A percentile compares a stretch with the other conserved stretches of the same genome.
Evolutionary conservation across 2,797 vertebrate genomes (phyloP).

Genomic region (Hoplostethus mediterraneus): DNA sequence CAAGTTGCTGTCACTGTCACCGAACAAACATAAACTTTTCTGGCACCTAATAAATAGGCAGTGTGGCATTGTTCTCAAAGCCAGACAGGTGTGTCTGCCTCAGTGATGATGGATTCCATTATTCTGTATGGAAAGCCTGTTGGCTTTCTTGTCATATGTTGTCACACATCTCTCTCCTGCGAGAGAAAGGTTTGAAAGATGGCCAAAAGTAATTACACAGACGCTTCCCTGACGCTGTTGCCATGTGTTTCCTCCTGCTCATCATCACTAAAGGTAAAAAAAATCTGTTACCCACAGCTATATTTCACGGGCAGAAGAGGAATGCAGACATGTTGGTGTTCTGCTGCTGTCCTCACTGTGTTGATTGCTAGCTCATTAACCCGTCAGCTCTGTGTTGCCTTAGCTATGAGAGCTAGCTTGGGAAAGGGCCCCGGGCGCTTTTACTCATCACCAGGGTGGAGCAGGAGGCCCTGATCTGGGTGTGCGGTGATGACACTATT

Average conservation of each 20-base stretch:
- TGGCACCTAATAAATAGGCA: conserved; percentile 91
- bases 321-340: conserved; percentile 74
- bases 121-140: conserved; percentile 88
- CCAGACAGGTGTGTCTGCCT: conserved; percentile 90
- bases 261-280: conserved; percentile 74
- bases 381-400: conserved; percentile 69
- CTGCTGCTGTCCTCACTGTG: conserved; percentile 62
- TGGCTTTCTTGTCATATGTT: conserved; percentile 90
- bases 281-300: conserved; percentile 77
- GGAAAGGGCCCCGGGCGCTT: conserved; percentile 66
- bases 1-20: conserved; percentile 90
- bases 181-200: conserved; percentile 87
- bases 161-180: conserved; percentile 88
- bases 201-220: conserved; percentile 88
- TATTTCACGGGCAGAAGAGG: conserved; percentile 68
- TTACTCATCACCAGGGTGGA: conserved; percentile 77
- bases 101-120: conserved; percentile 88
- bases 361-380: conserved; percentile 84
- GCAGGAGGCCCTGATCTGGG: conserved; percentile 69
- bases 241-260: conserved; percentile 80
- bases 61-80: conserved; percentile 89
- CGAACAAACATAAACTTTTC: conserved; percentile 91
- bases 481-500: conserved; percentile 84
- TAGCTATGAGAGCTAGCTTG: conserved; percentile 37
- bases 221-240: conserved; percentile 79